A percentile compares a stretch with the other conserved stretches of the same genome.
Evolutionary conservation across 2,888 invertebrate species (phyloP).

Genomic region (Cephalotes varians): DNA sequence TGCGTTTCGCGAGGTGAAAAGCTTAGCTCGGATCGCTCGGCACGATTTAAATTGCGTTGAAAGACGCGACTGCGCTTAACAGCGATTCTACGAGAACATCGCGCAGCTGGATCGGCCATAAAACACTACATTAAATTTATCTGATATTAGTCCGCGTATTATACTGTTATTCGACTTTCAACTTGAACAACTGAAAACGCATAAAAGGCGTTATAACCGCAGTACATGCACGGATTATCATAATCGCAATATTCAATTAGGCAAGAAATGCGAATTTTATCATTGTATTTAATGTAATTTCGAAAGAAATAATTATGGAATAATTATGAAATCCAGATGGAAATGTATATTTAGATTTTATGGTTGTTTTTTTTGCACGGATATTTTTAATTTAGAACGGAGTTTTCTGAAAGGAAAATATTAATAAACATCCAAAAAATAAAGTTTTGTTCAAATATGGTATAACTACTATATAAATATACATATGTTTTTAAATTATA

Average conservation of each 20-base stretch:
- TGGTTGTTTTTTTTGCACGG: background rate
- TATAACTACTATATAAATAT: background rate
- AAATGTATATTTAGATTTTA: background rate
- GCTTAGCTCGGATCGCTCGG: slow-evolving; percentile 14
- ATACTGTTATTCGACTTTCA: slow-evolving; percentile 44
- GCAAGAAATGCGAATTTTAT: background rate
- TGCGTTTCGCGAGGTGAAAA: slow-evolving; percentile 25
- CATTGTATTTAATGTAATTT: background rate
- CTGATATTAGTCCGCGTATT: slow-evolving; percentile 40
- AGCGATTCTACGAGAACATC: slow-evolving; percentile 36
- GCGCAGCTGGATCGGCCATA: slow-evolving; percentile 40
- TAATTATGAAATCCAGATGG: background rate
- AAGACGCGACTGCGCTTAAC: slow-evolving; percentile 35
- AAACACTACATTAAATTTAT: slow-evolving; percentile 47
- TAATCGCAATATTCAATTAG: slow-evolving; percentile 30
- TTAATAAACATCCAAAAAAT: background rate
- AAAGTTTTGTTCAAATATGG: background rate
- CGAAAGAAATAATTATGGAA: background rate
- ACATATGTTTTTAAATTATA: background rate
- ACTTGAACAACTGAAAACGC: slow-evolving; percentile 22
- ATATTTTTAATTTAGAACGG: background rate
- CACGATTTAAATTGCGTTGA: slow-evolving; percentile 36
- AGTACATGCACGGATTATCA: slow-evolving; percentile 7
- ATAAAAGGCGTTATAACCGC: slow-evolving; percentile 20
- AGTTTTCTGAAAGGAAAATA: background rate